Base-by-base conservation (phyloP, 37 sponge, comb jelly and placozoan genomes). In the Bolinopsis microptera region DNA sequence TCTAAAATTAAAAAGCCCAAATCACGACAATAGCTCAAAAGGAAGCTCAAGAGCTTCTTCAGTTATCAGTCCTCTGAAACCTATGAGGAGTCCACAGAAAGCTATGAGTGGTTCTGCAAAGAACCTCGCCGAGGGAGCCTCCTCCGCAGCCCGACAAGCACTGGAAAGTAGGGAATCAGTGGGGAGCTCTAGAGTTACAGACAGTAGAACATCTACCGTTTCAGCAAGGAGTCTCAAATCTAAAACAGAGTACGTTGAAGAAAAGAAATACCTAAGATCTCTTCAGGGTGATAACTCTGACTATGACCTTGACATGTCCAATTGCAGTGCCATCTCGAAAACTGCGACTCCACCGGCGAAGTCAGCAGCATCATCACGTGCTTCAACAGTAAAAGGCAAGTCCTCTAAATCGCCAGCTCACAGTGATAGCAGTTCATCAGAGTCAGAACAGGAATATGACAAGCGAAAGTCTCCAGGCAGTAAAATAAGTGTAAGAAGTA, bases 241-340 rank as follows among this genome's bases (percentile, higher is more conserved):
- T 23, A 28, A 72, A n/a, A 72, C 75, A 21, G 75, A 72, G 75
- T 72, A 72, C 18, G 26, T 72, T n/a, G 75, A 72, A n/a, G 75
- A 72, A 72, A 72, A 72, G 75, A 72, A 72, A 21, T 72, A 72
- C 31, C 75, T 72, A 8, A 5, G 75, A n/a, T 30, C 27, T 3
- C 26, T 72, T 8, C 75, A 72, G 75, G 75, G 75, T 30, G 75
- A 72, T 3, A 48, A 48, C 61, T 48, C 61, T 48, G 61, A 48
- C 61, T 48, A 48, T 13, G 61, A 48, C 61, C 61, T 48, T 13
- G 61, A 48, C 61, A 5, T 48, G 61, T 48, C 61, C 61, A 48
- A 5, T 18, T 13, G 13, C 9, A 48, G 61, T 13, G 61, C 13
- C 61, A 18, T 48, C 9, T 48, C 61, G 9, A n/a, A n/a, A n/a